phyloP scores from a whole-genome alignment of 2,888 invertebrate species.

The Himalopsyche anomala region DNA sequence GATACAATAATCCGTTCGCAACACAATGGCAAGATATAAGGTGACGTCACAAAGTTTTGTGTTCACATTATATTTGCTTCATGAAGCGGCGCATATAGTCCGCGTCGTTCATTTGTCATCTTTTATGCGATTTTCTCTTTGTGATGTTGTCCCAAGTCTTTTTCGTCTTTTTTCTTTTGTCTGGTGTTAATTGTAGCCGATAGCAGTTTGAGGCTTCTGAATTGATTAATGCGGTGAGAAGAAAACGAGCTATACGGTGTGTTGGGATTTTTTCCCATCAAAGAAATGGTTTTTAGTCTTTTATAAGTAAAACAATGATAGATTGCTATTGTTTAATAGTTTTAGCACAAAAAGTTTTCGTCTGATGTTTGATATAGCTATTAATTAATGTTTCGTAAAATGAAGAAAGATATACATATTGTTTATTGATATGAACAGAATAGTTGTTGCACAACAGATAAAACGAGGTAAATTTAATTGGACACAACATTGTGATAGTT shows the following conservation, averaged over 20 bases:
- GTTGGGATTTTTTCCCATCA: background rate
- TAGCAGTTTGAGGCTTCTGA: slow-evolving; percentile 55
- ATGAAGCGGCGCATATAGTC: slow-evolving; percentile 44
- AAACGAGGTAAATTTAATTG: too few species aligned
- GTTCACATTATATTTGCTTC: slow-evolving; percentile 35
- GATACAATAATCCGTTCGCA: slow-evolving; percentile 29
- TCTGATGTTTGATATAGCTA: too few species aligned
- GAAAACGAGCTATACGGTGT: background rate
- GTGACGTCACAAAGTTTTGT: slow-evolving; percentile 32
- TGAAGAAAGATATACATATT: too few species aligned
- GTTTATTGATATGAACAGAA: too few species aligned
- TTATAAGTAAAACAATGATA: too few species aligned
- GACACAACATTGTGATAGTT: too few species aligned
- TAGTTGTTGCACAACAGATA: too few species aligned
- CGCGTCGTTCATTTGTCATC: slow-evolving; percentile 63
- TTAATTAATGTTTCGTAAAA: too few species aligned
- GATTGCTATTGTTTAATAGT: too few species aligned
- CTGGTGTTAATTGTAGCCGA: slow-evolving; percentile 64
- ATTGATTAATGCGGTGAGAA: slow-evolving; percentile 61
- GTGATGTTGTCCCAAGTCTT: slow-evolving; percentile 56
- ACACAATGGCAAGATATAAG: slow-evolving; percentile 26
- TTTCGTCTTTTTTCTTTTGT: slow-evolving; percentile 54
- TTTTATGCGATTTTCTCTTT: slow-evolving; percentile 58
- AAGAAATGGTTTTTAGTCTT: background rate
- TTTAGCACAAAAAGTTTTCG: too few species aligned